Percentiles rank a stretch among this genome's conserved stretches.
Evolutionary conservation across 2,888 invertebrate species (phyloP).

Genomic region (Lycocerus yunnanus): DNA sequence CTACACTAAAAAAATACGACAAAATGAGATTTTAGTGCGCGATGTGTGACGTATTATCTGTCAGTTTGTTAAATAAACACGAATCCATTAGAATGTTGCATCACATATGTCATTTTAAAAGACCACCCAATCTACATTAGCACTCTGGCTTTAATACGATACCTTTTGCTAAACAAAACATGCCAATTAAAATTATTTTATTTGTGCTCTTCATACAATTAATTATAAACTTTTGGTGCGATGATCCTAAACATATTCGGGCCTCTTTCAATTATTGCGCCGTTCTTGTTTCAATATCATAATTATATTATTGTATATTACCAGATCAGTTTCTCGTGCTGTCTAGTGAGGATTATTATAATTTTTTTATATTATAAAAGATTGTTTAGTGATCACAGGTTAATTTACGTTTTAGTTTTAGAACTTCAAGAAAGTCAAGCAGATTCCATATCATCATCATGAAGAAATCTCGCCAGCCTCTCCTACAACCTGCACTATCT

Average conservation of each 20-base stretch:
- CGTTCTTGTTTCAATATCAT: no score
- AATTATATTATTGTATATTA: no score
- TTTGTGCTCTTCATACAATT: neutral
- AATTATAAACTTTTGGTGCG: neutral
- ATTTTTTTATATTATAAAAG: no score
- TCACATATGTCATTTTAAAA: conserved; percentile 52
- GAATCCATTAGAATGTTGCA: conserved; percentile 58
- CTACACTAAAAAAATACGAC: conserved; percentile 18
- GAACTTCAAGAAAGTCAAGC: no score
- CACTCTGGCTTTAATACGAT: conserved; percentile 20
- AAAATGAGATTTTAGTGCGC: conserved; percentile 39
- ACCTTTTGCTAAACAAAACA: neutral
- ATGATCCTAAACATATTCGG: neutral
- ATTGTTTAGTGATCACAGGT: no score
- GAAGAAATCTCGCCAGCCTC: no score
- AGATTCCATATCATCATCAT: no score
- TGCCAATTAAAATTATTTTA: neutral
- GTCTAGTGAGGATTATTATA: neutral
- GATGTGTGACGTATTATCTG: conserved; percentile 51
- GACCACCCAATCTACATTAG: conserved; percentile 50
- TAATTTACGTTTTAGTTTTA: no score
- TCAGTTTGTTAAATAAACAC: conserved; percentile 57
- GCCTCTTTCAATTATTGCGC: no score
- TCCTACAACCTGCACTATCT: no score
- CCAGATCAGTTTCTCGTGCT: no score